A percentile compares a stretch with the other conserved stretches of the same genome.
Evolutionary conservation across 2,888 invertebrate genomes (phyloP).

Genomic region (Melanostoma scalare): DNA sequence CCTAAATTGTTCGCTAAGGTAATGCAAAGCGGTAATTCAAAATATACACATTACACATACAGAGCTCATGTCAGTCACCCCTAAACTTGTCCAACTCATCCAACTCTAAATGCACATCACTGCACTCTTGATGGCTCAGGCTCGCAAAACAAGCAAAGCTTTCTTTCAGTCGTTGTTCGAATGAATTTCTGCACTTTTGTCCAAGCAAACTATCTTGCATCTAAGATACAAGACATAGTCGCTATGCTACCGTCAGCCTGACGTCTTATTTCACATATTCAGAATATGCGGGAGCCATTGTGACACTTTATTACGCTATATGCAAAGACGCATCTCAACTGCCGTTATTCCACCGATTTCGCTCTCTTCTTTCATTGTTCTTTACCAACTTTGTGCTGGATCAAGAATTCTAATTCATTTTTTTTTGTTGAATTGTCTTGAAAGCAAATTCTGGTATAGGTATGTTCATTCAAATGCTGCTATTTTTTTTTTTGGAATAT

Average conservation of each 20-base stretch:
- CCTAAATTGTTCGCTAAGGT: slow-evolving; percentile 39
- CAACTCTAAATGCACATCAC: slow-evolving; percentile 51
- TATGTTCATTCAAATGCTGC: too few species aligned
- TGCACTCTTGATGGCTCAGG: background rate
- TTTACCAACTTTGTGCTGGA: slow-evolving; percentile 64
- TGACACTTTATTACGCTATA: slow-evolving; percentile 57
- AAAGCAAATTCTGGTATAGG: background rate
- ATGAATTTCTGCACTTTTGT: slow-evolving; percentile 10
- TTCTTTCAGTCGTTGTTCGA: slow-evolving; percentile 25
- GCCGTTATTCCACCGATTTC: slow-evolving; percentile 73
- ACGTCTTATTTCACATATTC: slow-evolving; percentile 55
- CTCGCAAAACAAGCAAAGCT: slow-evolving; percentile 14
- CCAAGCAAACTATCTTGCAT: slow-evolving; percentile 10
- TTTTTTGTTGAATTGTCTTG: slow-evolving; percentile 13
- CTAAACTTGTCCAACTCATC: slow-evolving; percentile 61
- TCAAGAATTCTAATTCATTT: slow-evolving; percentile 59
- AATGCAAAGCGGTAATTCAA: slow-evolving; percentile 35
- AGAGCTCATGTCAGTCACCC: slow-evolving; percentile 56
- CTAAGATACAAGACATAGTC: slow-evolving; percentile 43
- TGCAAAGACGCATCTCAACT: slow-evolving; percentile 67
- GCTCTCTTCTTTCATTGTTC: slow-evolving; percentile 38
- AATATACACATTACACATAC: slow-evolving; percentile 29
- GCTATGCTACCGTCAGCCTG: slow-evolving; percentile 60
- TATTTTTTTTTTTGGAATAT: too few species aligned
- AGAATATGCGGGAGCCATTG: slow-evolving; percentile 42